Base-by-base conservation (phyloP, 2,888 invertebrate species). In the Uropetala carovei region DNA sequence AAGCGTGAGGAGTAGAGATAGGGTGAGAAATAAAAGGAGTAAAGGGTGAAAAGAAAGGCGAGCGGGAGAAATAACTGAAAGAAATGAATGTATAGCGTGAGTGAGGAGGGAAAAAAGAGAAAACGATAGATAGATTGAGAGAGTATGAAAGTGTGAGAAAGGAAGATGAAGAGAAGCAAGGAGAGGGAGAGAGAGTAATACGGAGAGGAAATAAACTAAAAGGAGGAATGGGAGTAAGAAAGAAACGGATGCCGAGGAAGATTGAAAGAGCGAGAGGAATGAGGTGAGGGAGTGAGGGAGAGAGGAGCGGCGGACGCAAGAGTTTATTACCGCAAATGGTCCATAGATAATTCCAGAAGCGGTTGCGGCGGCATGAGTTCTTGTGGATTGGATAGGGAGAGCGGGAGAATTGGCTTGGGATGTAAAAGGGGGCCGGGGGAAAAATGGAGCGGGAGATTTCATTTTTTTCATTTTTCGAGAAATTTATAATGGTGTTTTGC, bases 291-390 rank as follows among this genome's bases (percentile, higher is more conserved):
- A 64, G 64, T 56, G n/a, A 16, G 68, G 14, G 83, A n/a, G n/a
- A n/a, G n/a, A 2, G 68, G 60, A 64, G 18, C 59, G n/a, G 18
- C 43, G 68, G 68, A 27, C 10, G 64, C 43, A 43, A 64, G 43
- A n/a, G 43, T 64, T 59, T 13, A 58, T 64, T 43, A 89, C 89
- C 89, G 64, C 89, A 89, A 89, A 89, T 43, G 64, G 75, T 64
- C 64, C 89, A 56, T 60, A 86, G 89, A 89, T 89, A 89, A 89
- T 89, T 89, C 64, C 43, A 68, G 89, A 89, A 68, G 89, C 89
- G 89, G 89, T 89, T 89, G 89, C 58, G 89, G 89, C 56, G 89
- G 89, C 64, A 89, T 60, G 89, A 60, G 89, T 60, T 89, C 59
- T 64, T 89, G 89, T 89, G 89, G 60, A 89, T 64, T 43, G 89